phyloP scores from a whole-genome alignment of 2,113 vertebrate species.

The Alaudala cheleensis region DNA sequence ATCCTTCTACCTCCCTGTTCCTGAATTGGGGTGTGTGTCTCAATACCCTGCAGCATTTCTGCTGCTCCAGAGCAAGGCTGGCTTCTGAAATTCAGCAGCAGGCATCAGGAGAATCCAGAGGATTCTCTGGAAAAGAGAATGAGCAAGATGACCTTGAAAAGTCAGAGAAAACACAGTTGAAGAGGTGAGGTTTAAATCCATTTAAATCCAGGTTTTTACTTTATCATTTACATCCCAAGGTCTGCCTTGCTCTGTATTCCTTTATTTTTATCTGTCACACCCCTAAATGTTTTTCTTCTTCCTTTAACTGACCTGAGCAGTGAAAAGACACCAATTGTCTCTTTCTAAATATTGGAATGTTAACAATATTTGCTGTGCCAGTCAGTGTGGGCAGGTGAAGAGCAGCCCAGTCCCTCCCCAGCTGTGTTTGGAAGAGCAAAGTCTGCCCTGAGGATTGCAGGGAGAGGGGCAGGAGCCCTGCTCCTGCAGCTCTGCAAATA shows the following conservation, averaged over 20 bases:
- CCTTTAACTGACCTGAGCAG: neutral
- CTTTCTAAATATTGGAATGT: neutral
- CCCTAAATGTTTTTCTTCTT: neutral
- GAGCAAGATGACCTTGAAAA: neutral
- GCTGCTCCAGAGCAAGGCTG: neutral
- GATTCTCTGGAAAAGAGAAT: neutral
- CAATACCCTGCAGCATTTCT: neutral
- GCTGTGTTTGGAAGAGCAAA: neutral
- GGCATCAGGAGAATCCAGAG: neutral
- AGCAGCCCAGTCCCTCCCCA: neutral
- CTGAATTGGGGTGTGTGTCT: neutral
- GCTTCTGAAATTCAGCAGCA: neutral
- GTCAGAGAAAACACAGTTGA: neutral
- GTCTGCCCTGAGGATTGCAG: neutral
- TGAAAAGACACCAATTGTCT: neutral
- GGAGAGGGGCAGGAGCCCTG: neutral
- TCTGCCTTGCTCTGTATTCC: neutral
- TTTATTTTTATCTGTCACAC: neutral
- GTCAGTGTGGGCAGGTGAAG: neutral
- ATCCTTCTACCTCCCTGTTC: neutral
- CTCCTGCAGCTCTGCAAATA: neutral
- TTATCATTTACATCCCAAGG: neutral
- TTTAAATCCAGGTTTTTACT: neutral
- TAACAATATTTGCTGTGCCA: neutral
- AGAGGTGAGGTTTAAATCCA: neutral